These are phyloP conservation scores for Allolobophora icterica DNA, from an alignment of 2,888 invertebrate species.

Conservation along the genomic window DNA sequence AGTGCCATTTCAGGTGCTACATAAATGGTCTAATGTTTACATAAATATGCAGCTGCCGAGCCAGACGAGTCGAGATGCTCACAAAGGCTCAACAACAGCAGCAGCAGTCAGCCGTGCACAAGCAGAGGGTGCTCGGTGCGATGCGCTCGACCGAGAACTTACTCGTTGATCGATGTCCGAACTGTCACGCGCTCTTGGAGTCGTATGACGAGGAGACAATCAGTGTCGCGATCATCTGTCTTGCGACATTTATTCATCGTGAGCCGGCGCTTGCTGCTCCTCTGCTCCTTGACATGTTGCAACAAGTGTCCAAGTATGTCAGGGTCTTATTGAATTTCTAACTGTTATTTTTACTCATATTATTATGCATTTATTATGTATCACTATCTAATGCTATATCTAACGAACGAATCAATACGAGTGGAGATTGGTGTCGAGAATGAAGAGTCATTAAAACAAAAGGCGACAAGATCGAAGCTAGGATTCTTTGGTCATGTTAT, in stretches of 20 bases:
- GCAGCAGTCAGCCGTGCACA: background rate
- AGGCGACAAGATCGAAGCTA: too few relatives aligned
- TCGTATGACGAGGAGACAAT: conserved; percentile 95
- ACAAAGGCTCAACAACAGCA: conserved; percentile 28
- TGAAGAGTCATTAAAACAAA: too few relatives aligned
- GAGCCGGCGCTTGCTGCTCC: conserved; percentile 93
- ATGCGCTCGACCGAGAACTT: conserved; percentile 43
- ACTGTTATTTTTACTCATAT: background rate
- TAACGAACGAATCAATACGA: too few relatives aligned
- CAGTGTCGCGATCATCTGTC: conserved; percentile 87
- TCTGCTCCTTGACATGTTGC: conserved; percentile 86
- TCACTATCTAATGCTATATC: too few relatives aligned
- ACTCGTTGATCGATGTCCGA: conserved; percentile 73
- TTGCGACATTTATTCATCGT: conserved; percentile 94
- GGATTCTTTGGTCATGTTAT: too few relatives aligned
- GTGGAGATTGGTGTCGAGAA: too few relatives aligned
- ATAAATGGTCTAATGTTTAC: too few relatives aligned
- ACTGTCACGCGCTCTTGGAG: conserved; percentile 78
- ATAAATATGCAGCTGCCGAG: background rate
- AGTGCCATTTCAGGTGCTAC: too few relatives aligned
- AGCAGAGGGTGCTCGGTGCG: background rate
- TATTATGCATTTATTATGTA: too few relatives aligned
- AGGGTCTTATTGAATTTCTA: background rate
- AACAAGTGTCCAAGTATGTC: conserved; percentile 77
- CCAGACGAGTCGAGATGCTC: conserved; percentile 39